Base-by-base conservation (phyloP, 2,113 vertebrate species). In the Pantherophis guttatus region DNA sequence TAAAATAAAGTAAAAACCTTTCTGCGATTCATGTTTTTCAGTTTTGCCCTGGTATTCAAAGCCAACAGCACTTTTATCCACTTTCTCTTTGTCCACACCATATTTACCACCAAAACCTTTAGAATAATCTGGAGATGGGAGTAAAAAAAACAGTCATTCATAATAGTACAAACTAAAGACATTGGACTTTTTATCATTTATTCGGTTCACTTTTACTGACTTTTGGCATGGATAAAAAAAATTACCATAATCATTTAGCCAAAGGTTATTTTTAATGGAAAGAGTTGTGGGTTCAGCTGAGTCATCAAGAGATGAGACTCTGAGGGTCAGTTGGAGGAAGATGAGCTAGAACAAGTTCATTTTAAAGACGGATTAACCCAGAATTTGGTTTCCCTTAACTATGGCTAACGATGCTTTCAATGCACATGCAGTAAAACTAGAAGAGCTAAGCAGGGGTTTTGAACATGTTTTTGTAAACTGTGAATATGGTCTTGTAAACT, bases 21-120 rank as follows among this genome's bases (percentile, higher is more conserved):
- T 99, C 98, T 99, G 99, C 0, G 98, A 99, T 93, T 99, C 98
- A 10, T 99, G 99, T 96, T 99, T 99, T 96, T 99, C 99, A 0
- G 98, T 99, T 97, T 98, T 99, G 95, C 98, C 98, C 97, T 99
- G 99, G 96, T 99, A 99, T 92, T 99, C 99, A 95, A 99, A 99
- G 96, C 98, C 99, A 33, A 99, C 95, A 0, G 99, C 99, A 8
- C 98, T 99, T 93, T 97, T 98, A 70, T 98, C 98, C 96, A 98
- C 98, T 91, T 98, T 98, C 96, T 98, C 98, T 97, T 98, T 97
- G 98, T 99, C 99, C 0, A 99, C 98, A 0, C 98, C 98, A 0
- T 99, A 98, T 96, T 98, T 98, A 94, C 97, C 98, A 65, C 98
- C 98, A 65, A 98, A 98, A 88, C 98, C 98, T 95, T 86, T 98